Evolutionary conservation across 2,797 vertebrate species (phyloP), one percentile per base, ranked within the genome.

Genomic region (Parambassis ranga): DNA sequence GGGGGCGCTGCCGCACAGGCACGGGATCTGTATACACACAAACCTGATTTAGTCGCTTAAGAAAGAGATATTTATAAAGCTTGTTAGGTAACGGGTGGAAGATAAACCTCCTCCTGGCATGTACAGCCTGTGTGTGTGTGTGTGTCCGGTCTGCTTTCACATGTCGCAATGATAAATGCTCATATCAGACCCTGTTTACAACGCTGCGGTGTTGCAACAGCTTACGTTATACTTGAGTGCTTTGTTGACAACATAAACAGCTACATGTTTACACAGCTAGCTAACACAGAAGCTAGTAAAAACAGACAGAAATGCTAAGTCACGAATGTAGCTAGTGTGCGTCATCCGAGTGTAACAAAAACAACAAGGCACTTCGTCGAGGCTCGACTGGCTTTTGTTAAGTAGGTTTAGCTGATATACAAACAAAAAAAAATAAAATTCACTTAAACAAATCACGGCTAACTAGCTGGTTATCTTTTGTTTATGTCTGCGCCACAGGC

Each of bases 1-100:
- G 0, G 98, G 97, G 56, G 97, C 96, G 51, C 95, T 99, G 67
- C 98, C 96, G 66, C 97, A 99, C 50, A 99, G 87, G 65, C 98
- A 99, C 0, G 98, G 98, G 60, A 99, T 93, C 98, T 99, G 80
- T 13, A 23, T 3, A 47, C 2, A 47, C 2, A 64, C 10, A 39
- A 7, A 31, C 3, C 3, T n/a, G 11, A 22, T 18, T 48, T 4
- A 55, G 41, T 18, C 2, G 5, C 10, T 11, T 10, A n/a, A 7
- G 6, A 19, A 0, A 11, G 2, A 27, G n/a, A 3, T 14, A 9
- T 22, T 37, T 2, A 18, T 3, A 39, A 11, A 11, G 10, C 13
- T 28, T 4, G 0, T 35, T 41, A 6, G 11, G 2, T 23, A 66
- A 31, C 33, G 18, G 7, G 10, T 37, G 18, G 13, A 10, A n/a